Conservation (phyloP, 2,797 vertebrate species). For the Pachyuromys duprasi region DNA sequence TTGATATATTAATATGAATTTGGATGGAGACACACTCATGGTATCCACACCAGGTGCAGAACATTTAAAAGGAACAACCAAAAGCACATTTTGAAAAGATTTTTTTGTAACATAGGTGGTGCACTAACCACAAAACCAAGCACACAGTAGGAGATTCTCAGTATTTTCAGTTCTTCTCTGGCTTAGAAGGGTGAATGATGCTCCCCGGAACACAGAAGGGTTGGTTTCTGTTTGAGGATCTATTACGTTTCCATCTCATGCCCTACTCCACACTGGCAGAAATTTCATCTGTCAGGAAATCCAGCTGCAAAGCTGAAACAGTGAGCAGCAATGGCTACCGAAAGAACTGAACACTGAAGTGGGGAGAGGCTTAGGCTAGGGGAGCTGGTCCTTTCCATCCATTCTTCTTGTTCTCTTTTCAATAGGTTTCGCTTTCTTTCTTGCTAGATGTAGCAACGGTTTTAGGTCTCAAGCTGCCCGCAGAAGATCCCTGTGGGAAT, state of each 20-base stretch:
- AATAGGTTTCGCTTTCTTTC: neutral
- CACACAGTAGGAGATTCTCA: neutral
- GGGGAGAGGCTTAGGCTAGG: neutral
- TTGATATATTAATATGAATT: neutral
- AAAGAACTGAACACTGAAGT: neutral
- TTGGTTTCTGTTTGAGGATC: neutral
- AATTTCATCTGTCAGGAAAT: neutral
- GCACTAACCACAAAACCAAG: neutral
- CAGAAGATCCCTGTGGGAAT: neutral
- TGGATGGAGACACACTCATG: neutral
- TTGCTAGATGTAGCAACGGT: accelerated
- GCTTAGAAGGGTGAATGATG: neutral
- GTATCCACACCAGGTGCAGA: neutral
- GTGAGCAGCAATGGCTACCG: too few species aligned
- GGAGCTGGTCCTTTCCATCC: too few species aligned
- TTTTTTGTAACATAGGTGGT: neutral
- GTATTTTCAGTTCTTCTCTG: neutral
- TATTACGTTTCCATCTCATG: neutral
- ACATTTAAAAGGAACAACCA: neutral
- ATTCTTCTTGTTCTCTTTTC: neutral
- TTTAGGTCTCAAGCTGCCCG: too few species aligned
- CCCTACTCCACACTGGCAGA: neutral
- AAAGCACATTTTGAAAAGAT: neutral
- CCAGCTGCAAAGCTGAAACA: too few species aligned
- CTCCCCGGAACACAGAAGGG: too few species aligned